Base-by-base conservation (phyloP, 2,797 vertebrate species). In the Mormyrus hasselquistii region DNA sequence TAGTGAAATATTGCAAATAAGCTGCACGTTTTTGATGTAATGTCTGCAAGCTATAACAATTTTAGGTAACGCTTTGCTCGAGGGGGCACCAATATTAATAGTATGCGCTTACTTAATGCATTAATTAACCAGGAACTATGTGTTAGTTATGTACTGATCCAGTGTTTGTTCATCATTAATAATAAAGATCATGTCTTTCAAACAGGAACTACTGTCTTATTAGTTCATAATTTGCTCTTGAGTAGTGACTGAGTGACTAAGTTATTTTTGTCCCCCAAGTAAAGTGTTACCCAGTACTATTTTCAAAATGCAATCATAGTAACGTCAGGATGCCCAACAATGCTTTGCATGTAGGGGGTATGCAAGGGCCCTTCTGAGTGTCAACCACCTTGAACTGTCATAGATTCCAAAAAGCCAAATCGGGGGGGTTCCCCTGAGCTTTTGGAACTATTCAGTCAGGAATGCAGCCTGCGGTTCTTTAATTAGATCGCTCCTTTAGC, bases 401-500 rank as follows among this genome's bases (percentile, higher is more conserved):
- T 22, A 91, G 93, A 93, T 91, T 90, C 88, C 62, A 12, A 87
- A 34, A 89, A 91, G 44, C 55, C 53, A 22, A 38, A 22, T 47
- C 91, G 90, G 89, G 73, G 73, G 25, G 29, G 3, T 92, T 34
- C 65, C 89, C 93, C 90, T 90, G 90, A 94, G 92, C 93, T 92
- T 91, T 92, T 90, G 90, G 88, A 69, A 88, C 84, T 86, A 87
- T 87, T 90, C 4, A 73, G 49, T 65, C 89, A 92, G 92, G 92
- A 95, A 94, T 95, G 94, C 69, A 92, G 93, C 90, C 91, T 92
- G 93, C 92, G 93, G 93, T 91, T 93, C 93, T 94, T 95, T 95
- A 95, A 95, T 95, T 95, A 95, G 95, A 91, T 91, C 76, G 52
- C 88, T 89, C 82, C 86, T 90, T 89, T 89, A 76, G 62, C 85